A percentile compares a stretch with the other conserved stretches of the same genome.
phyloP scores from a whole-genome alignment of 35 echinoderm and acorn worm species.

The Strongylocentrotus purpuratus region DNA sequence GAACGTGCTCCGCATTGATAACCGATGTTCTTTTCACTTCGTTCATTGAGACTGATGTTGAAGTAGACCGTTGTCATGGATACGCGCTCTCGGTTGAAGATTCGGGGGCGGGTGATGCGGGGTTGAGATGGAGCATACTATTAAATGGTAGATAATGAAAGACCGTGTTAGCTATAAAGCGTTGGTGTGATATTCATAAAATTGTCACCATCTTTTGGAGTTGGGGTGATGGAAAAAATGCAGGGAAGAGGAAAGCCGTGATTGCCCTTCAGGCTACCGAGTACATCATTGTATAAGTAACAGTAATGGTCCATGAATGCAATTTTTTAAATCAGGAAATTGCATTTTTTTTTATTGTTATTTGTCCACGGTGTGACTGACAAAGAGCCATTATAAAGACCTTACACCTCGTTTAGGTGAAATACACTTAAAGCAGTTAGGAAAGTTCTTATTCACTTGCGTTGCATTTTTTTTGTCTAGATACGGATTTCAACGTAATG shows the following conservation, averaged over 20 bases:
- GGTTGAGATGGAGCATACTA: not conserved
- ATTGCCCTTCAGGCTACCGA: not conserved
- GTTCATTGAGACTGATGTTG: not conserved
- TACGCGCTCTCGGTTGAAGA: not conserved
- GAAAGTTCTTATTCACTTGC: no score
- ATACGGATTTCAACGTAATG: no score
- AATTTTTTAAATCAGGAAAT: not conserved
- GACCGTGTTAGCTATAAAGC: not conserved
- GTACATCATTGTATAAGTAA: not conserved
- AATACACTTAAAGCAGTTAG: no score
- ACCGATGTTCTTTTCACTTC: not conserved
- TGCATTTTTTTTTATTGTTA: not conserved
- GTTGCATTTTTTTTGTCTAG: no score
- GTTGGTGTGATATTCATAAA: not conserved
- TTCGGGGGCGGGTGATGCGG: not conserved
- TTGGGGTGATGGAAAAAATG: not conserved
- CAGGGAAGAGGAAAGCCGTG: not conserved
- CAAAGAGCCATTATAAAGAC: no score
- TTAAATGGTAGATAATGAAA: not conserved
- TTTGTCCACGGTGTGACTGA: not conserved
- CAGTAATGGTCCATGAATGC: not conserved
- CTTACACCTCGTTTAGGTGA: no score
- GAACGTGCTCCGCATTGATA: not conserved
- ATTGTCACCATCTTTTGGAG: not conserved
- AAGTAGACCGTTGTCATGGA: not conserved